Evolutionary conservation across 2,888 invertebrate species (phyloP).

Genomic region (Anthrax anthrax): DNA sequence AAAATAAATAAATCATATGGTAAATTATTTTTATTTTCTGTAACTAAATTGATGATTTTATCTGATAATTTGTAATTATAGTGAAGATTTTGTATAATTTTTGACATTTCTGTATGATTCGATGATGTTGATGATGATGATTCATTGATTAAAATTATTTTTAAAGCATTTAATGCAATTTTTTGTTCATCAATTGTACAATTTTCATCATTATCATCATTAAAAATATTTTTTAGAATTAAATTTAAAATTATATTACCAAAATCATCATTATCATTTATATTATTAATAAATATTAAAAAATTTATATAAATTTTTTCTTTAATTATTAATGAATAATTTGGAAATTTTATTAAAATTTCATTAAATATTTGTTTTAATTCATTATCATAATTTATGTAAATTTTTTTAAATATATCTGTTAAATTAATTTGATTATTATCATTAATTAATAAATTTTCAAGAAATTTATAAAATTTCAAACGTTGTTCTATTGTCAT

Average conservation of each 20-base stretch:
- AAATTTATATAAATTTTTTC: constrained; percentile 1
- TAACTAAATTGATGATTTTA: constrained; percentile 28
- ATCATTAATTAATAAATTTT: constrained; percentile 35
- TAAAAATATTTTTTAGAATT: constrained; percentile 14
- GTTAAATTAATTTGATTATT: constrained; percentile 13
- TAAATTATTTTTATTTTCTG: constrained; percentile 11
- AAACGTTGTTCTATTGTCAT: constrained; percentile 37
- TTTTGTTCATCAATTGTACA: too few species aligned
- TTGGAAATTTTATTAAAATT: constrained; percentile 1
- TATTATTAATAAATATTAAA: constrained; percentile 1
- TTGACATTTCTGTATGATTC: not conserved
- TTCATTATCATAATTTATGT: constrained; percentile 31
- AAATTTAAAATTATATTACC: constrained; percentile 22
- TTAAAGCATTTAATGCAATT: constrained; percentile 26
- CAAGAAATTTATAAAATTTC: constrained; percentile 40
- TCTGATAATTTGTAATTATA: constrained; percentile 33
- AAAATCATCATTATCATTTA: constrained; percentile 21
- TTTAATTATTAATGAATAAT: not conserved
- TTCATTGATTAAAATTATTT: constrained; percentile 14
- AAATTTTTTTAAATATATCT: constrained; percentile 37
- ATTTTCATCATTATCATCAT: not conserved
- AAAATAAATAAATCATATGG: constrained; percentile 23
- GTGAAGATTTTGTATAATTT: constrained; percentile 33
- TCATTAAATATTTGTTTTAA: not conserved
- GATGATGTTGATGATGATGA: too few species aligned